Conservation (phyloP, 2,888 invertebrate genomes). For the Ametastegia equiseti region DNA sequence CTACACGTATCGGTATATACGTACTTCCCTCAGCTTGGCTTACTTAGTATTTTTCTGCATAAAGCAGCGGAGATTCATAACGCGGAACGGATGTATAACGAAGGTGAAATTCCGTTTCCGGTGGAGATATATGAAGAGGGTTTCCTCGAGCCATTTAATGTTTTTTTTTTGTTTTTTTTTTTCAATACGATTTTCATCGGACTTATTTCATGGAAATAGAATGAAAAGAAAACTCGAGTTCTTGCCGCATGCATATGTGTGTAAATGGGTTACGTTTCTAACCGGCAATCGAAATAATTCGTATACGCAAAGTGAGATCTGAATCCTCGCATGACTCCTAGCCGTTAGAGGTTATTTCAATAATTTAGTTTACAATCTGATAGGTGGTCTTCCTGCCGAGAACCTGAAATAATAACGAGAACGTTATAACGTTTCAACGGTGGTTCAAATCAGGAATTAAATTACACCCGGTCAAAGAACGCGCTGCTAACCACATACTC, state of each 20-base stretch:
- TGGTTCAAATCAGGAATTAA: slow-evolving; percentile 30
- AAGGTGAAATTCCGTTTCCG: not conserved
- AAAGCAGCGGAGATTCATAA: not conserved
- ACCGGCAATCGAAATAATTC: not conserved
- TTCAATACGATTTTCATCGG: not conserved
- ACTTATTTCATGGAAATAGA: not conserved
- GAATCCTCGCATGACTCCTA: slow-evolving; percentile 36
- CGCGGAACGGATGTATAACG: not conserved
- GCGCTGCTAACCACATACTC: not conserved
- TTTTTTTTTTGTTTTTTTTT: not conserved
- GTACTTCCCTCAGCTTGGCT: slow-evolving; percentile 6
- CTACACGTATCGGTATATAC: not conserved
- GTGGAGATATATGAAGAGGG: not conserved
- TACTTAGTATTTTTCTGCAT: slow-evolving; percentile 19
- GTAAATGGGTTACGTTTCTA: not conserved
- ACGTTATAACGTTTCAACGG: slow-evolving; percentile 29
- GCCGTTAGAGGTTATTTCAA: slow-evolving; percentile 43
- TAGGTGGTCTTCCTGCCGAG: slow-evolving; percentile 25
- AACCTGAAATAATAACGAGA: slow-evolving; percentile 44
- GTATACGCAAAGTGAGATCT: not conserved
- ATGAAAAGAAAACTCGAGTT: no score
- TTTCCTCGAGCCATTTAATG: not conserved
- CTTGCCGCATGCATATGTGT: no score
- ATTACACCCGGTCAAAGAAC: no score
- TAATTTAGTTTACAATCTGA: slow-evolving; percentile 46